Base-by-base conservation (phyloP, 2,888 invertebrate species). In the Phania funesta region DNA sequence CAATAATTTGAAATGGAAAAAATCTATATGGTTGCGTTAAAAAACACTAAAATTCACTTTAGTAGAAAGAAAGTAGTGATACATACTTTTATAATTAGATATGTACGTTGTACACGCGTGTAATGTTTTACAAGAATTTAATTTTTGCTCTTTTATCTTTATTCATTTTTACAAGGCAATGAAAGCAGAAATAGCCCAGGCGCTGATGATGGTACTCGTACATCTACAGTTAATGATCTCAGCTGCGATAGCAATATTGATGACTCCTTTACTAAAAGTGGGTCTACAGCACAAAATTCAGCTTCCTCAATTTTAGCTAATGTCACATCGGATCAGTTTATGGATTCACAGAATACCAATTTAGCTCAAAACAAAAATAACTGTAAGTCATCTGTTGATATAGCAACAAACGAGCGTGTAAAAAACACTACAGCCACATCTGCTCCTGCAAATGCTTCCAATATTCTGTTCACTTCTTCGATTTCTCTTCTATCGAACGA, bases 371-470 rank as follows among this genome's bases (percentile, higher is more conserved):
- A 65, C 5, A 50, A 29, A 26, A 26, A 26, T 26, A 26, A 26
- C 26, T 26, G 26, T 26, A 26, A 26, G 6, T 26, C 6, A 26
- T 64, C 74, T 18, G 56, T 74, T 13, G 80, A 74, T 56, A 65
- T 56, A 35, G n/a, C n/a, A 64, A 24, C 38, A 24, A 56, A 24
- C 3, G 67, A 79, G 20, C 32, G 46, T 46, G 3, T 35, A 2
- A 74, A 68, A 54, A 52, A 73, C 2, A 44, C 73, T 38, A 67
- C 52, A 41, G 71, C 71, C 20, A 78, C 44, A 29, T 78, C 77
- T 32, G 70, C 78, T 9, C 78, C 71, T 5, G 71, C 41, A 29
- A 79, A 79, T 44, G 50, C 65, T 56, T 79, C 65, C 26, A 58
- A 65, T 16, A 71, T 79, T 48, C 58, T 67, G 1, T 67, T 50